Base-by-base conservation (phyloP, 2,113 vertebrate species). In the Psophia crepitans region DNA sequence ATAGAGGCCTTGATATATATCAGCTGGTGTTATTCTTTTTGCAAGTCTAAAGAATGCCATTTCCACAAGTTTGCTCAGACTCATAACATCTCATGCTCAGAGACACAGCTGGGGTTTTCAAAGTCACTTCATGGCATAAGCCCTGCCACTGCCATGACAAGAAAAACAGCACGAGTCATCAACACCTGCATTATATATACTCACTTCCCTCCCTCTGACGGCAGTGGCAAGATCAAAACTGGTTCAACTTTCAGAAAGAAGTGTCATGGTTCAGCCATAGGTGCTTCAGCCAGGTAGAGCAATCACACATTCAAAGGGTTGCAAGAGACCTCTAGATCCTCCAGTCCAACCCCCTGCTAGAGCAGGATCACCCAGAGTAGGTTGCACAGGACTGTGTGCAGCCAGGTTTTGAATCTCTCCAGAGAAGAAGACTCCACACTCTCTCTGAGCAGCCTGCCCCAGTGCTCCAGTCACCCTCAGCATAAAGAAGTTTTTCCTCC, bases 41-140 rank as follows among this genome's bases (percentile, higher is more conserved):
- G 15, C 63, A 82, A 94, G 63, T 81, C 56, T 89, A 87, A 91
- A 90, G 78, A 90, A 81, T 33, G 63, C 18, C 23, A 48, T 90
- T 94, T 74, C 43, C 57, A 65, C 8, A 41, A 89, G 53, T 84
- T 81, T 92, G 3, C 30, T 89, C 32, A 81, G 37, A 39, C 60
- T 41, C 5, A 6, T 17, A 44, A 78, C 5, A 63, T 93, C 87
- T 83, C 58, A 44, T 44, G 63, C 84, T 95, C 76, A 92, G 93
- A 92, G 76, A 84, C 91, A 95, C 63, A 97, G 37, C 78, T 57
- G 70, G 74, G 13, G 11, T 48, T 96, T 95, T 61, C 70, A 90
- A 80, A 95, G 27, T 30, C 71, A 57, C 66, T 32, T 80, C 53
- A 41, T 48, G 78, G 19, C 43, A 82, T 53, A 68, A 91, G 30